Conservation (phyloP, 2,113 vertebrate species). For the Sander lucioperca region DNA sequence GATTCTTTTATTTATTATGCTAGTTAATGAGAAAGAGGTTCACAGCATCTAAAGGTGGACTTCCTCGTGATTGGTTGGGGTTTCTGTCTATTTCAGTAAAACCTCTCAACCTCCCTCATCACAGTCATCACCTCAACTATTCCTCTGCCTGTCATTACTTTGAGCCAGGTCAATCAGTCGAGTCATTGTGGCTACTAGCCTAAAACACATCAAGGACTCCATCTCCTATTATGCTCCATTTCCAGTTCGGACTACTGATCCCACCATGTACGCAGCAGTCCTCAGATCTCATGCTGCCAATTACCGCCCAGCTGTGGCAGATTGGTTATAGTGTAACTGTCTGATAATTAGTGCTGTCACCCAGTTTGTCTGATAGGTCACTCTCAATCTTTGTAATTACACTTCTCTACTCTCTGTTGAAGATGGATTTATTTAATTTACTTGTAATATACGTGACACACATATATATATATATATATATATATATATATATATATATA, state of each 20-base stretch:
- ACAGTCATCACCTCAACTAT: constrained; percentile 52
- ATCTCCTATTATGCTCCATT: constrained; percentile 59
- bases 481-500: constrained; percentile 18
- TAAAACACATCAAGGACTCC: constrained; percentile 73
- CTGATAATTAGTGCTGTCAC: constrained; percentile 71
- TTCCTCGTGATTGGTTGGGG: constrained; percentile 17
- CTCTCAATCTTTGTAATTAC: constrained; percentile 68
- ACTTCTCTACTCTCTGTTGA: constrained; percentile 29
- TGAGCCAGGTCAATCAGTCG: constrained; percentile 55
- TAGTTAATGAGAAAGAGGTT: constrained; percentile 7
- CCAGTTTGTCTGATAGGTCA: constrained; percentile 51
- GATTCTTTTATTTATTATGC: not conserved
- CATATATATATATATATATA: constrained; percentile 24
- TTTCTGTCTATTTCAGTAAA: constrained; percentile 51
- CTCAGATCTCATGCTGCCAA: constrained; percentile 58
- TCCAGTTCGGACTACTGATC: constrained; percentile 54
- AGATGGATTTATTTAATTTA: constrained; percentile 62
- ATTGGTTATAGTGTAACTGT: constrained; percentile 50
- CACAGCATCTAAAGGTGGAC: constrained; percentile 8
- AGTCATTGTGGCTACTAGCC: constrained; percentile 60
- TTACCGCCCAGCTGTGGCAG: constrained; percentile 59
- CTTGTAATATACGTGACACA: constrained; percentile 40
- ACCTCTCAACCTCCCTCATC: constrained; percentile 32
- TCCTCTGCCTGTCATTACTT: constrained; percentile 70
- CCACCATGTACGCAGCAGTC: constrained; percentile 36